phyloP scores from a whole-genome alignment of 2,113 vertebrate genomes.

The Otocyon megalotis region DNA sequence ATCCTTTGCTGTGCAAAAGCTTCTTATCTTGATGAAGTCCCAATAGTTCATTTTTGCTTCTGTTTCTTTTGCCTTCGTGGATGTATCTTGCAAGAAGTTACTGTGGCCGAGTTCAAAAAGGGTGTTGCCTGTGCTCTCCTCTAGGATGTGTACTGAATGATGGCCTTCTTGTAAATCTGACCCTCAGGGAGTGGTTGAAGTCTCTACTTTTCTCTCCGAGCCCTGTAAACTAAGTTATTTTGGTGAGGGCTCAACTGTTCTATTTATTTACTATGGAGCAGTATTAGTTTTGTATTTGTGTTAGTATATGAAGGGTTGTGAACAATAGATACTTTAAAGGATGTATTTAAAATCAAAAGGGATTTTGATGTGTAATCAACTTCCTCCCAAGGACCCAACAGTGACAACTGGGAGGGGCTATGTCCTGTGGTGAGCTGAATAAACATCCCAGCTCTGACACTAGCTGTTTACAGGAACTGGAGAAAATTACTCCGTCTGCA shows the following conservation, averaged over 20 bases:
- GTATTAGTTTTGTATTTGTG: slow-evolving; percentile 1
- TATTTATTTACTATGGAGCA: background rate
- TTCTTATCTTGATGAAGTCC: too few relatives aligned
- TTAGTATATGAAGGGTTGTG: background rate
- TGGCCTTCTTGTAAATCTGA: background rate
- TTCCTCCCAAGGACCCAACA: background rate
- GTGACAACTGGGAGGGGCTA: background rate
- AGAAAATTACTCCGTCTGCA: background rate
- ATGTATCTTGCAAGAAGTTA: too few relatives aligned
- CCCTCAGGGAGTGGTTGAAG: too few relatives aligned
- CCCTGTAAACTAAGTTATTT: background rate
- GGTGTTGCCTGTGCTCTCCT: too few relatives aligned
- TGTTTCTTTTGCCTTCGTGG: too few relatives aligned
- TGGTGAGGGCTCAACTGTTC: background rate
- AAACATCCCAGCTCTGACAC: background rate
- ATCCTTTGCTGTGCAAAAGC: too few relatives aligned
- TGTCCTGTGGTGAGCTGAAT: background rate
- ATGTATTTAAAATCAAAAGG: too few relatives aligned
- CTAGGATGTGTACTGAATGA: background rate
- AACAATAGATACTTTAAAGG: background rate
- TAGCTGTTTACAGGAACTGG: background rate
- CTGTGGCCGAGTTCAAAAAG: too few relatives aligned
- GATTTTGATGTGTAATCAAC: background rate
- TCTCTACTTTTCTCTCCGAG: background rate
- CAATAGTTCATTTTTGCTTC: too few relatives aligned